Conservation (phyloP, 1,140 invertebrate genomes). For the Cydia pomonella region DNA sequence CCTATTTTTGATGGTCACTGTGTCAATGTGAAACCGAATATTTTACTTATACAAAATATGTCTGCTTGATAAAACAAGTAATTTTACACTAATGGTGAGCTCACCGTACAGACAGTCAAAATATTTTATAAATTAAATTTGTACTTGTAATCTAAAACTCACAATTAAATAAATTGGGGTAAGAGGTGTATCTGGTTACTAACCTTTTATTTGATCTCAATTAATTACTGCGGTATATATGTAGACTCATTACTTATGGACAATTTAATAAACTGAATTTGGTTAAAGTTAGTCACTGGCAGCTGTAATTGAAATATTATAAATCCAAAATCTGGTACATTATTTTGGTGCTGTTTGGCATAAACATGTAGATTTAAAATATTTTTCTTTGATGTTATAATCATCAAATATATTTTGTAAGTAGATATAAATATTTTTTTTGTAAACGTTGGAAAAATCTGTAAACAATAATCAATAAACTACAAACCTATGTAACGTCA, state of each 20-base stretch:
- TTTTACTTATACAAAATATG: not conserved
- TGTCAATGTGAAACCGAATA: not conserved
- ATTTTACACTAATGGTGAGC: not conserved
- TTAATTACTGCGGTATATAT: not conserved
- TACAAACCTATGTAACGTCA: too few species aligned
- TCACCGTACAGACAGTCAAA: not conserved
- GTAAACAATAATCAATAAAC: too few species aligned
- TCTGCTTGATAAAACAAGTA: not conserved
- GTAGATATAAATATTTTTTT: too few species aligned
- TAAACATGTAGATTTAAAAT: not conserved
- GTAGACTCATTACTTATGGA: not conserved
- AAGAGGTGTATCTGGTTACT: not conserved
- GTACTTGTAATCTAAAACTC: not conserved
- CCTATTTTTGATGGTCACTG: not conserved
- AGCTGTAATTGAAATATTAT: not conserved
- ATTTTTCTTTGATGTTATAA: too few species aligned
- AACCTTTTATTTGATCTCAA: not conserved
- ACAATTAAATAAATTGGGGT: not conserved
- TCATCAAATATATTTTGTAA: too few species aligned
- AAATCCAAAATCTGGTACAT: not conserved
- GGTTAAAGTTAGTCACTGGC: not conserved
- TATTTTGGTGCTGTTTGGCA: not conserved
- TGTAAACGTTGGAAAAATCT: too few species aligned
- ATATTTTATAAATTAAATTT: not conserved
- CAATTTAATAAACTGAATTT: constrained; percentile 4